These are phyloP conservation scores for Lacanobia oleracea DNA, from an alignment of 2,888 invertebrate species.

Conservation along the genomic window DNA sequence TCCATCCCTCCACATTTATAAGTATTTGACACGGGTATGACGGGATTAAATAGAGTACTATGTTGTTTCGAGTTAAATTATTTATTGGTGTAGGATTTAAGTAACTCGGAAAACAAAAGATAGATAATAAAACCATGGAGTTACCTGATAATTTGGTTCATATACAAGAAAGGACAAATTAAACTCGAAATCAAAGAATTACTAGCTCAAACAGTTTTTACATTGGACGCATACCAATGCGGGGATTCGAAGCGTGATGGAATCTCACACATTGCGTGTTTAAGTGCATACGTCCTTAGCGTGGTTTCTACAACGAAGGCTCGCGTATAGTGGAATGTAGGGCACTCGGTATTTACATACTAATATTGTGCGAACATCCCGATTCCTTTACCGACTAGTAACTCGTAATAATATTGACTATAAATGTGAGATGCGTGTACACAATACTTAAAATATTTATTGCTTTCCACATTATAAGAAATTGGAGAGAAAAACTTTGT, in stretches of 20 bases:
- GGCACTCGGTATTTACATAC: slow-evolving; percentile 35
- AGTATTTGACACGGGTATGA: too few relatives aligned
- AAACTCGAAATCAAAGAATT: not conserved
- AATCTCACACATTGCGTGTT: slow-evolving; percentile 46
- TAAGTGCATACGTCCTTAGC: slow-evolving; percentile 17
- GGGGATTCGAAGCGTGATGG: slow-evolving; percentile 36
- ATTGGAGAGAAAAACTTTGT: too few relatives aligned
- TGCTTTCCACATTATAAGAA: too few relatives aligned
- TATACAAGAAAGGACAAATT: not conserved
- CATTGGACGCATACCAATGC: slow-evolving; percentile 7
- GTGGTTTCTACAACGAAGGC: slow-evolving; percentile 34
- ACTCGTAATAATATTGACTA: too few relatives aligned
- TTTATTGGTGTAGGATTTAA: too few relatives aligned
- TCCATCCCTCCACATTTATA: too few relatives aligned
- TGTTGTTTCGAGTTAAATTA: too few relatives aligned
- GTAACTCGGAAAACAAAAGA: not conserved
- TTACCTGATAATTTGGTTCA: not conserved
- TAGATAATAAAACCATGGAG: not conserved
- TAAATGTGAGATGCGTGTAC: too few relatives aligned
- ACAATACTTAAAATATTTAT: too few relatives aligned
- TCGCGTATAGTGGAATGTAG: slow-evolving; percentile 40
- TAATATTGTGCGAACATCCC: slow-evolving; percentile 22
- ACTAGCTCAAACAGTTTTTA: not conserved
- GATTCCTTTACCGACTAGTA: not conserved
- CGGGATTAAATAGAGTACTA: too few relatives aligned